phyloP scores from a whole-genome alignment of 2,888 invertebrate genomes.

The Ectropis crepuscularia region DNA sequence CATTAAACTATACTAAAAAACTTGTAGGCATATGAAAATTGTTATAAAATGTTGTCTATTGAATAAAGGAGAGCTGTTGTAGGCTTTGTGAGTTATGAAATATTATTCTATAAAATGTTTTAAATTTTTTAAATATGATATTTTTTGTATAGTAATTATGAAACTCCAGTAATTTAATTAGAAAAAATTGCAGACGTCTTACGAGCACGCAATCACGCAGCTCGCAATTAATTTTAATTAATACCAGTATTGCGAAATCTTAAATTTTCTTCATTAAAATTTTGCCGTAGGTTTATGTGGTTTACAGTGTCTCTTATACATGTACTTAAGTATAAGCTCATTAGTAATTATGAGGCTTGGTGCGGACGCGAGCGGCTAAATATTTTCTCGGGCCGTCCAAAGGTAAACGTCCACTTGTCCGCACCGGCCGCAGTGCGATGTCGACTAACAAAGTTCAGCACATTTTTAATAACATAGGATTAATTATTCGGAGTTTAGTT shows the following conservation, averaged over 20 bases:
- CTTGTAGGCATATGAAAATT: no score
- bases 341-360: conserved; percentile 80
- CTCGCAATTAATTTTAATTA: conserved; percentile 42
- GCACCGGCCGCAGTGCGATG: no score
- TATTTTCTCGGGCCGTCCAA: conserved; percentile 68
- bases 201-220: conserved; percentile 38
- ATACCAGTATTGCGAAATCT: conserved; percentile 37
- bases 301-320: conserved; percentile 49
- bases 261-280: conserved; percentile 48
- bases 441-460: no score
- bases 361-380: conserved; percentile 73
- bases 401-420: no score
- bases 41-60: no score
- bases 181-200: conserved; percentile 23
- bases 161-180: conserved; percentile 12
- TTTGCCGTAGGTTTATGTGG: conserved; percentile 42
- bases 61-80: no score
- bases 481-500: no score
- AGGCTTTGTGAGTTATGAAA: no score
- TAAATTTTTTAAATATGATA: no score
- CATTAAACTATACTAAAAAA: no score
- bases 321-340: conserved; percentile 69
- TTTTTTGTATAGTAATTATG: conserved; percentile 12
- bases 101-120: no score
- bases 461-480: no score